Conservation (phyloP, 2,113 vertebrate genomes). For the Takifugu flavidus region DNA sequence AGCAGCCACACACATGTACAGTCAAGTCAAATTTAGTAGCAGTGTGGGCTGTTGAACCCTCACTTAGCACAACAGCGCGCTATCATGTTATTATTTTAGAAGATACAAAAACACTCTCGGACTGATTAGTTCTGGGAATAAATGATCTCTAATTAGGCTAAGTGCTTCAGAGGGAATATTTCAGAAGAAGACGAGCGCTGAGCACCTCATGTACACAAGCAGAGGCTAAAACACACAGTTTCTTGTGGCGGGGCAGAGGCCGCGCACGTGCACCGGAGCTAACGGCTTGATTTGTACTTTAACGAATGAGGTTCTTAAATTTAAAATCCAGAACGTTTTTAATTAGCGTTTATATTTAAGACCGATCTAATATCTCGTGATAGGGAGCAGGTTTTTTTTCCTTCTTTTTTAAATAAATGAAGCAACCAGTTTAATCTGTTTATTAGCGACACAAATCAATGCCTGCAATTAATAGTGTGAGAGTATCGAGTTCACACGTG, state of each 20-base stretch:
- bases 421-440: neutral
- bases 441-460: neutral
- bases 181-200: conserved; percentile 34
- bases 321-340: too few species aligned
- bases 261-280: too few species aligned
- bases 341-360: too few species aligned
- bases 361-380: too few species aligned
- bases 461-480: neutral
- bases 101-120: conserved; percentile 70
- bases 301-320: too few species aligned
- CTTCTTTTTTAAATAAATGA: neutral
- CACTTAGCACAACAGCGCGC: conserved; percentile 38
- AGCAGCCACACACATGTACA: conserved; percentile 29
- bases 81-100: conserved; percentile 64
- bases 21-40: conserved; percentile 55
- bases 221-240: conserved; percentile 31
- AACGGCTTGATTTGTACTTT: too few species aligned
- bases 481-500: neutral
- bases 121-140: conserved; percentile 73
- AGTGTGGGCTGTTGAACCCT: conserved; percentile 51
- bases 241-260: conserved; percentile 16
- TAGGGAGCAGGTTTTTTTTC: too few species aligned
- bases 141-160: conserved; percentile 73
- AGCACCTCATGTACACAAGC: conserved; percentile 24
- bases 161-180: conserved; percentile 72